Evolutionary conservation across 2,113 vertebrate species (phyloP), one percentile per base, ranked within the genome.

Genomic region (Ailuropoda melanoleuca): DNA sequence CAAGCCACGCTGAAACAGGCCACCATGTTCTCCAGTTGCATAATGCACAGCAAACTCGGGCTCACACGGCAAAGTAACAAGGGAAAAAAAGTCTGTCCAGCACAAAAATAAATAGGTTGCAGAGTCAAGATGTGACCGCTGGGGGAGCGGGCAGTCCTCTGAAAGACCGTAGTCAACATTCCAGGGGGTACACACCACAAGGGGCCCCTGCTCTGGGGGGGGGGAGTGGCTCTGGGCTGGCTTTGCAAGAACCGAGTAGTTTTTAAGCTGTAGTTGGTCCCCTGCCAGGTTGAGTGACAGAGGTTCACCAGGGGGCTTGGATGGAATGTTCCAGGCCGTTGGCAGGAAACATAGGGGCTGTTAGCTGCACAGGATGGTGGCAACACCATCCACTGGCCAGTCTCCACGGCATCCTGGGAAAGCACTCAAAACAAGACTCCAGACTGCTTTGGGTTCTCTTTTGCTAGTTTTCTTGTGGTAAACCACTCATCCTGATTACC

Each of bases 1-100:
- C 11, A 97, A 98, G 77, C 24, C 97, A 97, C 72, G 77, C 83
- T 66, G 95, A 92, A 91, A 97, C 53, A 90, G 87, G 85, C 81
- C 74, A 85, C 90, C 55, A 21, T 48, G 90, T 92, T 94, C 72
- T 95, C 62, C 26, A 68, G 95, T 6, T 91, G 95, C 90, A 92
- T 37, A 74, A 96, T 43, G 23, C 93, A 95, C 43, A 85, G 93
- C 26, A 84, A 86, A 94, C 96, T 81, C 17, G 92, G 98, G 46
- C 91, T 96, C 90, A 89, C 95, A 95, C 5, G 43, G 89, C 55
- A 96, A 98, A 91, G 56, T 55, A 84, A 48, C 58, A 34, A 64
- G 31, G 46, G 18, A 26, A 43, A 43, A 60, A 11, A 23, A 31
- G 88, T 93, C 84, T 15, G 1, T 82, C 91, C 90, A 50, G 89